Evolutionary conservation across 2,113 vertebrate species (phyloP), one percentile per base, ranked within the genome.

Genomic region (Bubalus kerabau): DNA sequence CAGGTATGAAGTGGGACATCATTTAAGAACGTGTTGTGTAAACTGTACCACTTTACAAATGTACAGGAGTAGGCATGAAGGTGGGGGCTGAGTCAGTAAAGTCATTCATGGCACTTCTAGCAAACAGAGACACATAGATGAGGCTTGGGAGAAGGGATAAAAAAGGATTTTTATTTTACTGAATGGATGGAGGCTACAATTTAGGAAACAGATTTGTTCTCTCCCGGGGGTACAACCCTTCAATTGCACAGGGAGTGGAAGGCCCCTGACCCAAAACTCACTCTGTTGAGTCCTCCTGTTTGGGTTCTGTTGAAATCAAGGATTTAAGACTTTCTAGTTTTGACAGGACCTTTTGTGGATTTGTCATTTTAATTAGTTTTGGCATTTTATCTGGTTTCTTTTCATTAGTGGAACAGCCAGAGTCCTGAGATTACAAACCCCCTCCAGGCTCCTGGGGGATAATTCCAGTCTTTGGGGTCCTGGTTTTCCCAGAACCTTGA

Each of bases 311-410:
- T 46, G 76, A 95, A 97, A 98, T 95, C 93, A 94, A 96, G 94
- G 85, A 94, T 98, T 95, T 95, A 97, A 98, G 95, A 85, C 83
- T 43, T 97, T 93, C 54, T 50, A n/a, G 87, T 87, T 97, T 93
- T 93, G 94, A 96, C 96, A 94, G 97, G 56, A 90, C 88, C 83
- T 97, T 97, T 81, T 97, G 92, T n/a, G 50, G 78, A 60, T 87
- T 87, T 98, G 96, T 98, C 87, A 87, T 88, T 94, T 96, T 97
- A 98, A 98, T 98, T 96, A 81, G 89, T 87, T 96, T 90, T 96
- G 98, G 94, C 96, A 97, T 97, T 98, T 98, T 95, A 96, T 97
- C 95, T 97, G 78, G 93, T 98, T 98, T 96, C 80, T 97, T 97
- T 98, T 98, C 97, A 97, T 98, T 97, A 96, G 97, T 43, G n/a